Evolutionary conservation across 2,888 invertebrate genomes (phyloP), one percentile per base, ranked within the genome.

Genomic region (Stenurella melanura): DNA sequence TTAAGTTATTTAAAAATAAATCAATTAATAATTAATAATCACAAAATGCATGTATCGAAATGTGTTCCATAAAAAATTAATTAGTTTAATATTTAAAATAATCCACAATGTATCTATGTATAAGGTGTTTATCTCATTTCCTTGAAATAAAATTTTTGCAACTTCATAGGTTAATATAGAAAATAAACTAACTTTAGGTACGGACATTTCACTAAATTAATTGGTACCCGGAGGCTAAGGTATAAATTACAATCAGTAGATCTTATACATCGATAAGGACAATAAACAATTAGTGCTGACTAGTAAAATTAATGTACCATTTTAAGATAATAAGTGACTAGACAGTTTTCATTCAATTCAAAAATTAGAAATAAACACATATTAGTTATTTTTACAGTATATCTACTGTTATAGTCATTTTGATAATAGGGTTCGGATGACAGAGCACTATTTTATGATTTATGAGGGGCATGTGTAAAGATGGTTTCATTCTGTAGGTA

Each of bases 211-310:
- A 50, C 50, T 15, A n/a, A 50, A 50, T 50, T 50, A 50, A 50
- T 50, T 50, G 50, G n/a, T 50, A n/a, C 50, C 50, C n/a, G n/a
- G 15, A n/a, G 50, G 50, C 50, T n/a, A 50, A 50, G n/a, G 50
- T 50, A 50, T 50, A 42, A 42, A n/a, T 50, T 50, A 50, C 50
- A 50, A 50, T 50, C 15, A 50, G n/a, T n/a, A n/a, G 50, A 50
- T 50, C 2, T 50, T 50, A 15, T 50, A 6, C n/a, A 50, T 12
- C 12, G 50, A 50, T 50, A 50, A 50, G n/a, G 50, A n/a, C 50
- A n/a, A 7, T 50, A 50, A 50, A 50, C 50, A 50, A 50, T 50
- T 50, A 42, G 15, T 50, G 50, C 5, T 50, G 50, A 15, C 15
- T 50, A 7, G 5, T 50, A 15, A 50, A 50, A 50, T 50, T 50